These are phyloP conservation scores for Anthrax anthrax DNA, from an alignment of 2,888 invertebrate genomes.

Conservation along the genomic window DNA sequence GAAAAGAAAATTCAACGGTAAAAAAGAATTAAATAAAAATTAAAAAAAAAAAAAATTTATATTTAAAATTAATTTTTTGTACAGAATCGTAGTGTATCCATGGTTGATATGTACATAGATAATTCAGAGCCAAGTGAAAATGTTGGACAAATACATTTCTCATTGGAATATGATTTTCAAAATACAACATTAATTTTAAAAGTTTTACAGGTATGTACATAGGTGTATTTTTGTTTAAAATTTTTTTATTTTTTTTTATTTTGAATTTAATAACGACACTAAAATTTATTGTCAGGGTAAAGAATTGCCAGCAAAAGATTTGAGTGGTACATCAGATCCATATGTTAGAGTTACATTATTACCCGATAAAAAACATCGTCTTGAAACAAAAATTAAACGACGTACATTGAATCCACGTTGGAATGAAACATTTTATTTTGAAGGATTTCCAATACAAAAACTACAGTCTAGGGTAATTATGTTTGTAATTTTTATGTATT, in stretches of 20 bases:
- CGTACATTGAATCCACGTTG: constrained; percentile 81
- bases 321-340: constrained; percentile 84
- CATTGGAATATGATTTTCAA: constrained; percentile 86
- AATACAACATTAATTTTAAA: constrained; percentile 79
- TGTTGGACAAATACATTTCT: constrained; percentile 89
- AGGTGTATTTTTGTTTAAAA: background rate
- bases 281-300: no score
- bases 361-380: constrained; percentile 81
- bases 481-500: background rate
- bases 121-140: constrained; percentile 85
- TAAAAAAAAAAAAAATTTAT: background rate
- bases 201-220: constrained; percentile 60
- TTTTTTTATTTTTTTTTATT: background rate
- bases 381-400: constrained; percentile 85
- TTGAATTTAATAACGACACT: background rate
- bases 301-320: constrained; percentile 84
- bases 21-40: background rate
- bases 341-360: constrained; percentile 79
- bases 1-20: constrained; percentile 17
- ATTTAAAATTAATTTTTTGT: constrained; percentile 32
- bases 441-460: constrained; percentile 88
- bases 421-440: constrained; percentile 92
- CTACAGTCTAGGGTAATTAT: constrained; percentile 61
- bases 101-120: constrained; percentile 92
- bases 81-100: constrained; percentile 77